Base-by-base conservation (phyloP, 2,888 invertebrate genomes). In the Agrotis clavis region DNA sequence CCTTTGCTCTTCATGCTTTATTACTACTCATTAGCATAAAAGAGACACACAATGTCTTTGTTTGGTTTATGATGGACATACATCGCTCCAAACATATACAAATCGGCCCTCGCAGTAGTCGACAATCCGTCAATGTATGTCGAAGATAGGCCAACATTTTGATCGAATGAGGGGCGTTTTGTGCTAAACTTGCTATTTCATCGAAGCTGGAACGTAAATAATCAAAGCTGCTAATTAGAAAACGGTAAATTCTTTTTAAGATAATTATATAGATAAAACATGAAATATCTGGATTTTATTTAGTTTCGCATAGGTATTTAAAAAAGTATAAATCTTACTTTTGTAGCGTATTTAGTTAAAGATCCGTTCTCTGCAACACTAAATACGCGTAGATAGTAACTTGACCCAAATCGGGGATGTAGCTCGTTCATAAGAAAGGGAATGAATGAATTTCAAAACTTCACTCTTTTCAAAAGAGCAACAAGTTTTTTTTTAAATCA, bases 121-220 rank as follows among this genome's bases (percentile, higher is more conserved):
- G 19, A 19, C 25, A 18, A 63, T 19, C 2, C n/a, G 18, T 35
- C 60, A 66, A 71, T 77, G 62, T 59, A 18, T 54, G 3, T 45
- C 9, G 41, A 48, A 57, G 1, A 30, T 53, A 50, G 18, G 53
- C 62, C 78, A 59, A 76, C 18, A 35, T 62, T 41, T 62, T 77
- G 62, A 48, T 53, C 45, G n/a, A 67, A 30, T 45, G 19, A 35
- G 11, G 14, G 63, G 53, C 16, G 35, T 56, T 45, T 59, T 21
- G 0, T 54, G 50, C 60, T 60, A 0, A 35, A 73, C 3, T 25
- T 47, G 19, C 21, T 45, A 11, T 2, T 48, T 9, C 1, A 13
- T 16, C 5, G 11, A 30, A 61, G 25, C 47, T 65, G 72, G 35
- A 69, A 9, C 18, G 18, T 13, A 13, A 3, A 4, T 63, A 47